Base-by-base conservation (phyloP, 2,888 invertebrate genomes). In the Colostygia pectinataria region DNA sequence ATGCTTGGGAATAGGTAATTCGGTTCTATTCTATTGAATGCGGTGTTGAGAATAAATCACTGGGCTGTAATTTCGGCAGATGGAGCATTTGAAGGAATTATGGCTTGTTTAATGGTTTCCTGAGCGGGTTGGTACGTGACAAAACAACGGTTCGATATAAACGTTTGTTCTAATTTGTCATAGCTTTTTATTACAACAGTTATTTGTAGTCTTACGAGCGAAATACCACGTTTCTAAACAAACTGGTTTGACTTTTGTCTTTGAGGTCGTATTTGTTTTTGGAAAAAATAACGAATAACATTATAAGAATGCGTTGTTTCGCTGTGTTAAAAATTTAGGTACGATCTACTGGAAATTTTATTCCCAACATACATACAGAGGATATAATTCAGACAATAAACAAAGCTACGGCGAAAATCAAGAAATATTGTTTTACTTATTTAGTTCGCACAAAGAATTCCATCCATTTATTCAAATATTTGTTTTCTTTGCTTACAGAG, bases 1-100 rank as follows among this genome's bases (percentile, higher is more conserved):
- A 74, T 71, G 67, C 68, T 69, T 75, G 69, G 59, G 56, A 66
- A 57, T 57, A 57, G 57, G 82, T 77, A 78, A 80, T 81, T 78
- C 72, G 63, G 65, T 66, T 68, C 69, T 67, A 72, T 73, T 71
- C 75, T 80, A 81, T 79, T 82, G 78, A 80, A 73, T 79, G 74
- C 69, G 68, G 75, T 66, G 68, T 71, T 68, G 57, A 53, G 57
- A 71, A 76, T 77, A 77, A 78, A 78, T 80, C 72, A 75, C 76
- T 54, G 33, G 61, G 63, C 59, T 62, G 64, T 66, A 71, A 70
- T 66, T 65, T 67, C 59, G 55, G 57, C 65, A 64, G 57, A 63
- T 65, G 61, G 57, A 54, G 49, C 64, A 59, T 63, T 63, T 60
- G 52, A 58, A 60, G 59, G 58, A 55, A 55, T 58, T 55, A 53